These are phyloP conservation scores for Sceloporus undulatus DNA, from an alignment of 2,113 vertebrate genomes.

Conservation along the genomic window DNA sequence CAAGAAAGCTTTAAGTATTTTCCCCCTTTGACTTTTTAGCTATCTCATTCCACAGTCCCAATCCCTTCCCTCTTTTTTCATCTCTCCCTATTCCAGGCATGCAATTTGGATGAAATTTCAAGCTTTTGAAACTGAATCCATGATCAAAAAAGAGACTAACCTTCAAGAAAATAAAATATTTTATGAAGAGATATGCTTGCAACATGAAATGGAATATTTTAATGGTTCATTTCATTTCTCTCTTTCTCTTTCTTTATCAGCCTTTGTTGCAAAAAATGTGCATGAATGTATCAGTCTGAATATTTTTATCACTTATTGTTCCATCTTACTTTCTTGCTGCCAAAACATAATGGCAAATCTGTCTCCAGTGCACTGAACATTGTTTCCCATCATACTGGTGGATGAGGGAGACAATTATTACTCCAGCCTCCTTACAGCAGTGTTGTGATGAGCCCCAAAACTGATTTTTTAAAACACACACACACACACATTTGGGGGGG, in stretches of 20 bases:
- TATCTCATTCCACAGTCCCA: neutral
- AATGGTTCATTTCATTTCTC: neutral
- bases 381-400: slow-evolving; percentile 26
- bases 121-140: neutral
- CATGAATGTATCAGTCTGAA: slow-evolving; percentile 26
- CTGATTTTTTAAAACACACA: neutral
- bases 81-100: neutral
- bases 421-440: neutral
- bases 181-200: neutral
- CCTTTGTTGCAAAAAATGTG: slow-evolving; percentile 22
- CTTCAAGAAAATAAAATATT: neutral
- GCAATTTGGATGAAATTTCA: neutral
- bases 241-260: neutral
- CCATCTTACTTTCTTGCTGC: neutral
- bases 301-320: slow-evolving; percentile 24
- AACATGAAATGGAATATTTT: slow-evolving; percentile 17
- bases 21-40: neutral
- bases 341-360: slow-evolving; percentile 39
- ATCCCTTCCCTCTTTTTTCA: neutral
- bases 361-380: neutral
- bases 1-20: neutral
- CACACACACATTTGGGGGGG: neutral
- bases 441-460: neutral
- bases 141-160: neutral
- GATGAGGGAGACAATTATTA: slow-evolving; percentile 36